Conservation (phyloP, 2,113 vertebrate genomes). For the Promerops cafer region DNA sequence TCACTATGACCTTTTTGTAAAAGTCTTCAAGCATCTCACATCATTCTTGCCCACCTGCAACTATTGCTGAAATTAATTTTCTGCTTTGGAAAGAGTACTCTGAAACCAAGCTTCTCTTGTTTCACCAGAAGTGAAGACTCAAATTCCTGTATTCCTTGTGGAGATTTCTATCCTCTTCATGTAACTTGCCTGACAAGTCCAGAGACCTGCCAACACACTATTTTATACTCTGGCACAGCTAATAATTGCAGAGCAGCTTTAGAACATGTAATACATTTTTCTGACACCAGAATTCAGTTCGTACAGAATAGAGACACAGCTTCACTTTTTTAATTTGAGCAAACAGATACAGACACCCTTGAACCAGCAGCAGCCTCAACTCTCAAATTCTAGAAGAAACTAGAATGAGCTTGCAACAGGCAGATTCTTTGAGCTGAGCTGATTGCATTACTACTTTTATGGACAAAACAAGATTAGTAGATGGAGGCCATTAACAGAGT, state of each 20-base stretch:
- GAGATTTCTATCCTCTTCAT: not conserved
- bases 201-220: not conserved
- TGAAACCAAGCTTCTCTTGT: not conserved
- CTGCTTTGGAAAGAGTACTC: not conserved
- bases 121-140: not conserved
- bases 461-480: not conserved
- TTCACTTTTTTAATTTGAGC: not conserved
- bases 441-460: not conserved
- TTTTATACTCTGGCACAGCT: not conserved
- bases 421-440: not conserved
- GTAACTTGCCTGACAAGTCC: not conserved
- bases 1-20: rapidly evolving
- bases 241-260: not conserved
- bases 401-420: not conserved
- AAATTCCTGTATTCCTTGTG: not conserved
- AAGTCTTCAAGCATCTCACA: not conserved
- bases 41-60: not conserved
- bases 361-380: not conserved
- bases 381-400: not conserved
- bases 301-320: not conserved
- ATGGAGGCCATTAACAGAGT: not conserved
- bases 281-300: not conserved
- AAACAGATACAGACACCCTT: not conserved
- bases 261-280: not conserved
- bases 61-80: not conserved